phyloP scores from a whole-genome alignment of 2,113 vertebrate species.

The Neolamprologus cancellatus region DNA sequence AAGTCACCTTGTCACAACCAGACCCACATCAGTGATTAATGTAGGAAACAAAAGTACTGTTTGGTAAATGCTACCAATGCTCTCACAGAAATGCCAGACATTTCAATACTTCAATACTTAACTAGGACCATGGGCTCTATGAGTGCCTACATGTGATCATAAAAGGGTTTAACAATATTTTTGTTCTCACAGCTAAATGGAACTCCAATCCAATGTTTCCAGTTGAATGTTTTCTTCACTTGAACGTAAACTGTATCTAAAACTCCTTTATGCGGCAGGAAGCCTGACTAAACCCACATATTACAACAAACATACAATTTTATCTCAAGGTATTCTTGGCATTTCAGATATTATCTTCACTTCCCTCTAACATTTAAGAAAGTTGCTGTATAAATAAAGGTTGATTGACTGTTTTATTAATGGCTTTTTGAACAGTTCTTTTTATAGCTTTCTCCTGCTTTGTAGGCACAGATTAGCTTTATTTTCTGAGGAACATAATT shows the following conservation, averaged over 20 bases:
- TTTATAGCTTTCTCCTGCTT: neutral
- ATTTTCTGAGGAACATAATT: neutral
- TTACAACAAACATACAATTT: neutral
- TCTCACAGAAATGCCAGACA: neutral
- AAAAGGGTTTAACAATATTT: neutral
- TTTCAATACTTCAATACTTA: neutral
- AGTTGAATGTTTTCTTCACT: neutral
- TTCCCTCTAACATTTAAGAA: neutral
- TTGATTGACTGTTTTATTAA: neutral
- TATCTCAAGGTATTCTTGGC: neutral
- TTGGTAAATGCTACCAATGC: neutral
- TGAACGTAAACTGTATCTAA: neutral
- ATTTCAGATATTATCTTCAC: neutral
- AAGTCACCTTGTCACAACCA: neutral
- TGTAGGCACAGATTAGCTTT: neutral
- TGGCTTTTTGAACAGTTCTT: neutral
- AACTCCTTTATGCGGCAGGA: neutral
- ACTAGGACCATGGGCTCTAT: neutral
- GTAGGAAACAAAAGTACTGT: neutral
- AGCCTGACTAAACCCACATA: neutral
- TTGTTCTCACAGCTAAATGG: neutral
- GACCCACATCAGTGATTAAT: neutral
- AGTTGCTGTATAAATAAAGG: neutral
- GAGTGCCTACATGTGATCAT: neutral
- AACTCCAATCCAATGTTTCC: neutral